These are phyloP conservation scores for Psylliodes chrysocephalus DNA, from an alignment of 2,888 invertebrate genomes.

Conservation along the genomic window DNA sequence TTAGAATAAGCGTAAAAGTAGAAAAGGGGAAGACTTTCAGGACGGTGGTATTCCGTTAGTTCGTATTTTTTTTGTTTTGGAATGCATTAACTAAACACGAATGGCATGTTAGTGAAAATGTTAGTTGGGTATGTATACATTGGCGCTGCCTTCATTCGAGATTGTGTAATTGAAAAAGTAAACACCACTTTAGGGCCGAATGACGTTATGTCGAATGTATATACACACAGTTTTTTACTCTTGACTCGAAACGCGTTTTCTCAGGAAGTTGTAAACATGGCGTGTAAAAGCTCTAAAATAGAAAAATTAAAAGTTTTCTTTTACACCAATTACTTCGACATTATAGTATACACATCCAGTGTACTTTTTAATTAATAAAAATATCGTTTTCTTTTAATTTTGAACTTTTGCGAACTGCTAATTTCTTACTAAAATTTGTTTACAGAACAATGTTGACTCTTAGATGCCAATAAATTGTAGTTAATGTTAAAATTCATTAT, in stretches of 20 bases:
- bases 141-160: background rate
- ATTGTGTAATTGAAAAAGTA: conserved; percentile 14
- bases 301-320: too few species aligned
- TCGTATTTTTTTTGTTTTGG: conserved; percentile 15
- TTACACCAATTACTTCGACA: too few species aligned
- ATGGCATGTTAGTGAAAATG: conserved; percentile 15
- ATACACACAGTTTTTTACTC: background rate
- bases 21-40: conserved; percentile 22
- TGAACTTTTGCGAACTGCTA: too few species aligned
- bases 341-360: too few species aligned
- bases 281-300: background rate
- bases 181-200: conserved; percentile 8
- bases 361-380: too few species aligned
- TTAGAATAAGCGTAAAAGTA: conserved; percentile 29
- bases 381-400: too few species aligned
- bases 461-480: too few species aligned
- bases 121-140: background rate
- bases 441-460: too few species aligned
- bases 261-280: conserved; percentile 4
- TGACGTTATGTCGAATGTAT: background rate
- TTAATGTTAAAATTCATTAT: too few species aligned
- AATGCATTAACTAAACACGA: conserved; percentile 25
- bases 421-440: too few species aligned
- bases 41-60: background rate
- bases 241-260: conserved; percentile 4